Evolutionary conservation across 2,888 invertebrate species (phyloP).

Genomic region (Cenopis cana): DNA sequence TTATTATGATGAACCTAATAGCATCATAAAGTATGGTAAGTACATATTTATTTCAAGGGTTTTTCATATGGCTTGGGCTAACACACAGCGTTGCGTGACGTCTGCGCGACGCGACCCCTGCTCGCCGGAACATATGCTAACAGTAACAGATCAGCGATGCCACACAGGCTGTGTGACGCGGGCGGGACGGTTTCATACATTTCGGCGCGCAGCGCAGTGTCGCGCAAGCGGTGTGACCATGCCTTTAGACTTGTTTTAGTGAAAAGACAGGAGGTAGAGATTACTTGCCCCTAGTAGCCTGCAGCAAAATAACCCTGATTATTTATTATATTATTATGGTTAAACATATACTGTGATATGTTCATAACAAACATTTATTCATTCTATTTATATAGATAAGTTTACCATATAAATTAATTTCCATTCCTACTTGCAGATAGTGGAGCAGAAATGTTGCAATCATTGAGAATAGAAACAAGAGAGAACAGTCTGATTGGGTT

Average conservation of each 20-base stretch:
- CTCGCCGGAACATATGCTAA: no score
- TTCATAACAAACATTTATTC: background rate
- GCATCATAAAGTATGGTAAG: slow-evolving; percentile 82
- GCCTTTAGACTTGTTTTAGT: no score
- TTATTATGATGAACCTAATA: slow-evolving; percentile 85
- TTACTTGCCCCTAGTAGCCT: background rate
- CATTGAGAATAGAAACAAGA: slow-evolving; percentile 78
- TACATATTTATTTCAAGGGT: background rate
- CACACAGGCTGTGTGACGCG: no score
- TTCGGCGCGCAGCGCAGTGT: no score
- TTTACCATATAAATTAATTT: background rate
- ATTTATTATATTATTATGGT: background rate
- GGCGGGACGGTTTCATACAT: no score
- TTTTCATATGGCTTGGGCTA: no score
- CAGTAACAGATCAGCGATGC: no score
- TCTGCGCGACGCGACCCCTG: no score
- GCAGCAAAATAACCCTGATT: background rate
- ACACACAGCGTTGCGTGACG: no score
- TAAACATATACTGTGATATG: no score
- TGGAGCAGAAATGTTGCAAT: slow-evolving; percentile 82
- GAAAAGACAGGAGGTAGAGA: background rate
- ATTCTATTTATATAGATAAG: background rate
- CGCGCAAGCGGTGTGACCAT: no score
- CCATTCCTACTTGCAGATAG: slow-evolving; percentile 65
- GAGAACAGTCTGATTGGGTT: slow-evolving; percentile 86